phyloP scores from a whole-genome alignment of 2,797 vertebrate species.

The Emydoidea blandingii region DNA sequence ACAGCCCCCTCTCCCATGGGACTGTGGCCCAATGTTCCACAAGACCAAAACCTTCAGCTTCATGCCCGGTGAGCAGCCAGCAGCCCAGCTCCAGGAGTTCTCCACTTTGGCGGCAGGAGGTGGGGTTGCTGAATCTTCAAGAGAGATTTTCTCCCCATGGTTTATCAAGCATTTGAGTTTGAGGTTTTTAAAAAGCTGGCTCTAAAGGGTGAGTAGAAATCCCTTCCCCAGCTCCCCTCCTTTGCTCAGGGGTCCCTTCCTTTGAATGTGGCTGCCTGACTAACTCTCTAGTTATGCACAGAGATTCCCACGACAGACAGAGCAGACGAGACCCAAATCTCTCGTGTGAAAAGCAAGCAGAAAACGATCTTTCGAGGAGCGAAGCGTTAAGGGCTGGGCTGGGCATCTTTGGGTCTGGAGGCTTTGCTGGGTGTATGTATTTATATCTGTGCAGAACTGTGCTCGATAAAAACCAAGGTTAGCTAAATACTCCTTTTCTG shows the following conservation, averaged over 20 bases:
- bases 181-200: not conserved
- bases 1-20: not conserved
- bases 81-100: not conserved
- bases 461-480: not conserved
- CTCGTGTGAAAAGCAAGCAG: not conserved
- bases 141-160: not conserved
- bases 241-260: not conserved
- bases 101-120: not conserved
- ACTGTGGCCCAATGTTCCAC: not conserved
- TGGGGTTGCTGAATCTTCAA: not conserved
- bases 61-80: not conserved
- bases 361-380: not conserved
- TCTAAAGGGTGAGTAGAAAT: not conserved
- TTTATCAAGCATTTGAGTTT: not conserved
- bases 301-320: not conserved
- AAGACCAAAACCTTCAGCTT: not conserved
- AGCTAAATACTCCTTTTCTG: rapidly evolving
- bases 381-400: not conserved
- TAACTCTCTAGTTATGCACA: not conserved
- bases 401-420: not conserved
- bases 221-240: not conserved
- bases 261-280: not conserved
- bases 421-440: not conserved
- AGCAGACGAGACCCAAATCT: not conserved
- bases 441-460: not conserved